Evolutionary conservation across 1,140 invertebrate species (phyloP).

Genomic region (Caenorhabditis brenneri): DNA sequence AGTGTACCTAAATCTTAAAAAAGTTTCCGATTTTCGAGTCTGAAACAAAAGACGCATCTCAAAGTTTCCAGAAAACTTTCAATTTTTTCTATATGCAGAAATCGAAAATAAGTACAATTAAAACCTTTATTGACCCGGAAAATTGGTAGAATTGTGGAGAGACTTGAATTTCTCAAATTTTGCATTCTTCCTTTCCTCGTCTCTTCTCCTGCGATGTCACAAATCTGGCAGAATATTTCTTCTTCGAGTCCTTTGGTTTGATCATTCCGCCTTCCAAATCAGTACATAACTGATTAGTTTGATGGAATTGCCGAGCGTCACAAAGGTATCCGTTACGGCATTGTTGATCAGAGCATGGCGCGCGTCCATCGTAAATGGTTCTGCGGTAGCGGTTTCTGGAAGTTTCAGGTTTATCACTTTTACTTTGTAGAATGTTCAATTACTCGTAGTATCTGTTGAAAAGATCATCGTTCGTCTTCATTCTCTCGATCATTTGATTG

Average conservation of each 20-base stretch:
- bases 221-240: constrained; percentile 15
- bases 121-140: constrained; percentile 3
- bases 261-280: background rate
- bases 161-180: background rate
- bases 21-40: too few species aligned
- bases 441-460: constrained; percentile 44
- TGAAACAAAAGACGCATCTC: too few species aligned
- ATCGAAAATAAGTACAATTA: background rate
- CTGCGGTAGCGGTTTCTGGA: constrained; percentile 22
- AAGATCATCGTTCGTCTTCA: constrained; percentile 45
- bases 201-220: background rate
- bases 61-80: too few species aligned
- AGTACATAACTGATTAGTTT: background rate
- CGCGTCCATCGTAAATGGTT: background rate
- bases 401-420: background rate
- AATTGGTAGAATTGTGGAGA: background rate
- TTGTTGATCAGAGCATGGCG: background rate
- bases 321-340: constrained; percentile 18
- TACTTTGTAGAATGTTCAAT: background rate
- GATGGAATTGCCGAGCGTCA: constrained; percentile 22
- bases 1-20: too few species aligned
- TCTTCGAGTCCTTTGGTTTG: background rate
- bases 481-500: constrained; percentile 46
- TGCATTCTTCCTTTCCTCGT: constrained; percentile 32
- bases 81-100: too few species aligned